A percentile compares a stretch with the other conserved stretches of the same genome.
Evolutionary conservation across 2,888 invertebrate genomes (phyloP).

Genomic region (Oxyteleia sp.): DNA sequence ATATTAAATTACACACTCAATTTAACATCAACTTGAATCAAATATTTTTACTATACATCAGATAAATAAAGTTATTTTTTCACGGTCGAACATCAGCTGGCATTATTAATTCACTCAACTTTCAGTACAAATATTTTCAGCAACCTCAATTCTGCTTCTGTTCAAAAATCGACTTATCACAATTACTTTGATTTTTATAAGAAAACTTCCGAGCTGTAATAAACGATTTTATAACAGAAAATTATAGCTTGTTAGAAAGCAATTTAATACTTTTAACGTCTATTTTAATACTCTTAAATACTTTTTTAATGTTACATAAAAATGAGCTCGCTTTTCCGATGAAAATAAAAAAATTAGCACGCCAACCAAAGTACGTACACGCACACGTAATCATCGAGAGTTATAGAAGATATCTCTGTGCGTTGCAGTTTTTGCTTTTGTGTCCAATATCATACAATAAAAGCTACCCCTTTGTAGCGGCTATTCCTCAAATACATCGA

Average conservation of each 20-base stretch:
- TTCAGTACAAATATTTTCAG: too few species aligned
- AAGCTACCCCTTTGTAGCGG: constrained; percentile 23
- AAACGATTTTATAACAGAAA: constrained; percentile 24
- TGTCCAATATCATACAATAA: constrained; percentile 19
- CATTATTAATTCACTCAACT: neutral
- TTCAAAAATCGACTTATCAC: constrained; percentile 10
- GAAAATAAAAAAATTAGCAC: neutral
- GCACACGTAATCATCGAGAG: neutral
- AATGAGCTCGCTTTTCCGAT: neutral
- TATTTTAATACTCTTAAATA: constrained; percentile 10
- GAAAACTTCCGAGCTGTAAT: constrained; percentile 18
- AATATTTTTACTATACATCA: too few species aligned
- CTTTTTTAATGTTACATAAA: constrained; percentile 2
- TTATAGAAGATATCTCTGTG: constrained; percentile 4
- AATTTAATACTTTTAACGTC: constrained; percentile 29
- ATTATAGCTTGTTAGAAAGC: constrained; percentile 32
- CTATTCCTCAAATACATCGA: constrained; percentile 40
- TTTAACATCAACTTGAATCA: too few species aligned
- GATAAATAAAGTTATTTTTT: too few species aligned
- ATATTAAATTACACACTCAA: too few species aligned
- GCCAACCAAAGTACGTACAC: neutral
- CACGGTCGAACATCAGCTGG: too few species aligned
- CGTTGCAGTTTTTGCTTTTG: constrained; percentile 14
- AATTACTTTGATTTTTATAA: constrained; percentile 31
- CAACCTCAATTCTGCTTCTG: neutral